phyloP scores from a whole-genome alignment of 2,888 invertebrate genomes.

The Lacanobia wlatinum region DNA sequence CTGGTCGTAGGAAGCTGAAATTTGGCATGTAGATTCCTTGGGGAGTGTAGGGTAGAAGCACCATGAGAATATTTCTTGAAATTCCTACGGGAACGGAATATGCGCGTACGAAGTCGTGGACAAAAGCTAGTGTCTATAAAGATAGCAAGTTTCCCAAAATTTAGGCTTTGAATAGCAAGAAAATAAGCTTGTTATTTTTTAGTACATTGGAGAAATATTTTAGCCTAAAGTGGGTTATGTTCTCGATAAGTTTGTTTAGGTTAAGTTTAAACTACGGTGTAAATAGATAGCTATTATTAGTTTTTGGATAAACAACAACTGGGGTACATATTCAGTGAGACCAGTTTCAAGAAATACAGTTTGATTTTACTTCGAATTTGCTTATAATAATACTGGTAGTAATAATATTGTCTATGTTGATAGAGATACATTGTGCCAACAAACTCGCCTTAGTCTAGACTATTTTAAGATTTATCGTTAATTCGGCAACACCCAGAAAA shows the following conservation, averaged over 20 bases:
- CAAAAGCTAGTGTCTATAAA: too few species aligned
- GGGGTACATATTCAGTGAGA: not conserved
- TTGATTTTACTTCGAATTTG: not conserved
- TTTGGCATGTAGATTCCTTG: too few species aligned
- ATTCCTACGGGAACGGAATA: too few species aligned
- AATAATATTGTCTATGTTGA: not conserved
- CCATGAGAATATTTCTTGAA: too few species aligned
- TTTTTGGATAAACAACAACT: not conserved
- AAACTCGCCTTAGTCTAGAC: not conserved
- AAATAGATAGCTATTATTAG: constrained; percentile 4
- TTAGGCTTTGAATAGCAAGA: not conserved
- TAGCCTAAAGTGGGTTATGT: not conserved
- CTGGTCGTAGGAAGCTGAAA: too few species aligned
- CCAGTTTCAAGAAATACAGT: not conserved
- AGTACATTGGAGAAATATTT: not conserved
- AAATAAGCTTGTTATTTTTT: not conserved
- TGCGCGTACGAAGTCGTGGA: too few species aligned
- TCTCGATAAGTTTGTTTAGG: not conserved
- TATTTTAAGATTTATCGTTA: not conserved
- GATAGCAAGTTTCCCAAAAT: too few species aligned
- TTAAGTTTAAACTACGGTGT: not conserved
- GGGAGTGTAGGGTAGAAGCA: too few species aligned
- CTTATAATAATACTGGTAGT: not conserved
- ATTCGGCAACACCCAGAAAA: too few species aligned
- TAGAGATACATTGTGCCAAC: not conserved